A percentile compares a stretch with the other conserved stretches of the same genome.
Evolutionary conservation across 2,797 vertebrate genomes (phyloP).

Genomic region (Cryptoprocta ferox): DNA sequence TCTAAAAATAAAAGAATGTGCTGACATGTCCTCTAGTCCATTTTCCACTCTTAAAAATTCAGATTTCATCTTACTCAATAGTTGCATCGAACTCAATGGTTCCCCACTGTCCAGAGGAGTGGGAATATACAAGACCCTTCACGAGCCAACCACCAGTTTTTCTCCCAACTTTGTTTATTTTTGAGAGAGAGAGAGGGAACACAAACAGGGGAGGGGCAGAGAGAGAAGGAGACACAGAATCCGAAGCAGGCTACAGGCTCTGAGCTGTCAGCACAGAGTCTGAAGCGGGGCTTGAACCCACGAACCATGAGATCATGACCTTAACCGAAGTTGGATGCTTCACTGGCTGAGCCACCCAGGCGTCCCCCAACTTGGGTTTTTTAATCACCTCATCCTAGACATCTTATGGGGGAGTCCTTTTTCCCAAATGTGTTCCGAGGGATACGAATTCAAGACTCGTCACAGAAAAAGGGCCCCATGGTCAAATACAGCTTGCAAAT

Average conservation of each 20-base stretch:
- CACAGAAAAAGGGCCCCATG: not conserved
- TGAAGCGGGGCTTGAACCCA: too few relatives aligned
- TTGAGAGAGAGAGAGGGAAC: not conserved
- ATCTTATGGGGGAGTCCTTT: not conserved
- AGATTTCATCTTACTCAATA: slow-evolving; percentile 1
- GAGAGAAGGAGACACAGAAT: too few relatives aligned
- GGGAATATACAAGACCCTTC: not conserved
- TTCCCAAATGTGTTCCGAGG: not conserved
- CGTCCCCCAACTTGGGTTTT: not conserved
- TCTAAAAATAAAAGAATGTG: slow-evolving; percentile 8
- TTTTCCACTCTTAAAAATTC: not conserved
- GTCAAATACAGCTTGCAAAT: not conserved
- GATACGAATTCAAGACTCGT: not conserved
- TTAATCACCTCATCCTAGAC: not conserved
- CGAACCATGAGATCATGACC: too few relatives aligned
- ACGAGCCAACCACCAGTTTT: not conserved
- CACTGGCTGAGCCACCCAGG: not conserved
- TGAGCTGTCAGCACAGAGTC: too few relatives aligned
- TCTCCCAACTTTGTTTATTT: not conserved
- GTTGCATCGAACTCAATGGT: not conserved
- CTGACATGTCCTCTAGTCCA: not conserved
- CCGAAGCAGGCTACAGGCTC: too few relatives aligned
- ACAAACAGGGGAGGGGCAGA: too few relatives aligned
- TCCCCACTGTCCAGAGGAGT: not conserved
- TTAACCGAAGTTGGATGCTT: too few relatives aligned